Conservation (phyloP, 2,113 vertebrate genomes). For the Tragelaphus strepsiceros region DNA sequence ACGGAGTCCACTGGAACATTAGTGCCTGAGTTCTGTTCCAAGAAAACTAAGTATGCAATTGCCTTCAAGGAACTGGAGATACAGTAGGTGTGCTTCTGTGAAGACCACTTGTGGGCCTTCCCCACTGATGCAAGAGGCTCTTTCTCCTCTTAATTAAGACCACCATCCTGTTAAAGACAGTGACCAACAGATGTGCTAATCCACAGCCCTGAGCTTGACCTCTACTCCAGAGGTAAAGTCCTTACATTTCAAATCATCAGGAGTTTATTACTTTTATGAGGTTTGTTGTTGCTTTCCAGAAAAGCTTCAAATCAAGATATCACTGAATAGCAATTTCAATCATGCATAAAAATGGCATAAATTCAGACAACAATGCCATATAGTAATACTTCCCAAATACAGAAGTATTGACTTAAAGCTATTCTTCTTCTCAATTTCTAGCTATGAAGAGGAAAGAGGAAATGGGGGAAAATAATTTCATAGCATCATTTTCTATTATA, state of each 20-base stretch:
- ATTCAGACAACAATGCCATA: neutral
- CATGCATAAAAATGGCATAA: neutral
- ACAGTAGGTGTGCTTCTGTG: rapidly evolving
- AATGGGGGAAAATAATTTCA: neutral
- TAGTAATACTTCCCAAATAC: neutral
- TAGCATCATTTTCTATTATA: neutral
- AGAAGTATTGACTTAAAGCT: neutral
- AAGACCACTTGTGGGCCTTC: neutral
- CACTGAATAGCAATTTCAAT: neutral
- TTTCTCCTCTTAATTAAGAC: neutral
- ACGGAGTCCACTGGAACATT: neutral
- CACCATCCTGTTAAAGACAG: neutral
- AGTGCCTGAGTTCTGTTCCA: neutral
- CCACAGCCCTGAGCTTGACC: neutral
- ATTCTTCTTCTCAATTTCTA: neutral
- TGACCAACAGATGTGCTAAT: neutral
- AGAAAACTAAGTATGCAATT: neutral
- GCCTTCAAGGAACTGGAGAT: neutral
- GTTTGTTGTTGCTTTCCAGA: neutral
- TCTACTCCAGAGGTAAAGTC: neutral
- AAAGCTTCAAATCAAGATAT: neutral
- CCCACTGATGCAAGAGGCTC: neutral
- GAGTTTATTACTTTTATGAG: neutral
- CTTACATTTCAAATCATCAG: neutral
- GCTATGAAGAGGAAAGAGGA: neutral